Evolutionary conservation across 2,113 vertebrate species (phyloP), one percentile per base, ranked within the genome.

Genomic region (Lepidothrix coronata): DNA sequence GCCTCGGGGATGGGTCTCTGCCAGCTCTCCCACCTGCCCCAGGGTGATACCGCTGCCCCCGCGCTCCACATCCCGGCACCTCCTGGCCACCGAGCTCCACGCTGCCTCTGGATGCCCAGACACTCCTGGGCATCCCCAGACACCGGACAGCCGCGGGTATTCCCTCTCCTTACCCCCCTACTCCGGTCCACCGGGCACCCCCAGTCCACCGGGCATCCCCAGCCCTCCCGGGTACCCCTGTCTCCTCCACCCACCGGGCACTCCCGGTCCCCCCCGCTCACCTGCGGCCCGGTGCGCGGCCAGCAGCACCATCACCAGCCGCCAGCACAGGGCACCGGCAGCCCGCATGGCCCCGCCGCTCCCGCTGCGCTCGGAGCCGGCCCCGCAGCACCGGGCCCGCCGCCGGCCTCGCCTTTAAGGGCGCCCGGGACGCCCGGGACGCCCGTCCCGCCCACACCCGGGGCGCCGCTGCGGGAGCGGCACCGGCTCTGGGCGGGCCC

Each of bases 1-100:
- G 73, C 31, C 17, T 8, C 0, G 4, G 57, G 43, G 37, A 23
- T 1, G 1, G 0, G 4, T n/a, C 52, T 66, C 57, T 12, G 44
- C 6, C 68, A 20, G 52, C 62, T 44, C 23, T 22, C 22, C 63
- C 5, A 2, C 39, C 66, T 12, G 3, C 41, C 22, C 12, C 8
- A 2, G 16, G 39, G 12, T 10, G 57, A 77, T 3, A 3, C 52
- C 37, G 2, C 39, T 12, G 51, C 8, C 37, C 24, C 62, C 4
- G 5, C 8, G 18, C 31, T 79, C 37, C 12, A 3, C 44, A n/a
- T 2, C 11, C 21, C 11, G 0, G 23, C 51, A 6, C 11, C 41
- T 62, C 39, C 33, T 3, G 0, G 2, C 14, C 39, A 28, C 7
- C 25, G 14, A 14, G 22, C 25, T 48, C 94, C 5, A 0, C 1